Percentiles rank a stretch among this genome's conserved stretches.
Conservation (phyloP, 2,888 invertebrate species). For the Sycophila texana region DNA sequence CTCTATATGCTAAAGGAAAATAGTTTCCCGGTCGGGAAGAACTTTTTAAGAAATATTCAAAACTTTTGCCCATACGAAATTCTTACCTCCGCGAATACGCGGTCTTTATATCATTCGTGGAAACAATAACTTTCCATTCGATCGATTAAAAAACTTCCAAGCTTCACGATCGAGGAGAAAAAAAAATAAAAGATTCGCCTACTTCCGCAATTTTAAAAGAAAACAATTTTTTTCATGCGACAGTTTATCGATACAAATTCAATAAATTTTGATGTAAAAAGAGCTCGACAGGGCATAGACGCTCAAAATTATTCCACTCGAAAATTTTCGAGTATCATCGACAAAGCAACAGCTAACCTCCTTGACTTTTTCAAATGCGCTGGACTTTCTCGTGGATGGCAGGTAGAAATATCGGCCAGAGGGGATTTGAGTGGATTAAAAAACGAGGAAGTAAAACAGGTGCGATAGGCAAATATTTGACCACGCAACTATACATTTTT, state of each 20-base stretch:
- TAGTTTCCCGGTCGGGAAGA: not conserved
- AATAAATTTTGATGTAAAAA: conserved; percentile 24
- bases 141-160: no score
- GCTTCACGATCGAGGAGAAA: not conserved
- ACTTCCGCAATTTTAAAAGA: not conserved
- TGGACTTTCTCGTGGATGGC: not conserved
- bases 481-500: not conserved
- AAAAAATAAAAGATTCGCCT: not conserved
- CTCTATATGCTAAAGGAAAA: conserved; percentile 21
- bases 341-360: conserved; percentile 5
- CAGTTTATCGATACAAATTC: conserved; percentile 7
- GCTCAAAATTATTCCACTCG: not conserved
- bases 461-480: not conserved
- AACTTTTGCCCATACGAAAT: conserved; percentile 24
- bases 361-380: conserved; percentile 17
- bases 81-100: conserved; percentile 1
- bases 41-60: conserved; percentile 10
- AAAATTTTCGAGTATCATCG: not conserved
- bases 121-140: not conserved
- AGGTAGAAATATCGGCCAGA: not conserved
- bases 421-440: conserved; percentile 4
- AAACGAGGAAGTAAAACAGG: not conserved
- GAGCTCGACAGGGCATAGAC: not conserved
- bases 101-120: not conserved
- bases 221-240: not conserved